Percentiles rank a stretch among this genome's conserved stretches.
Evolutionary conservation across 2,797 vertebrate species (phyloP).

Genomic region (Schizothorax lantsangensis): DNA sequence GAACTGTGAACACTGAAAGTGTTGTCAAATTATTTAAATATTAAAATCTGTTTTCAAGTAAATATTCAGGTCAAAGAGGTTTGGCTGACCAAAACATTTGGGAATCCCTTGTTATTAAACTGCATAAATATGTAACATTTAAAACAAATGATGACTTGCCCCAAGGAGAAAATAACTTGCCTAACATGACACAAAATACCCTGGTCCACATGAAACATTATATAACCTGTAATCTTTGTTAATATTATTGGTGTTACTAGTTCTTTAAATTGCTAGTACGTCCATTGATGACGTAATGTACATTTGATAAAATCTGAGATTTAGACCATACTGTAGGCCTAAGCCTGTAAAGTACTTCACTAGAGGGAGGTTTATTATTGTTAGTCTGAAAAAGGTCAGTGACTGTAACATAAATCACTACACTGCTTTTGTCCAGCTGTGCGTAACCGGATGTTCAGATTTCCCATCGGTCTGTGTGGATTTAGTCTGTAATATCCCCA

Average conservation of each 20-base stretch:
- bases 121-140: neutral
- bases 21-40: neutral
- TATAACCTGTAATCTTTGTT: constrained; percentile 8
- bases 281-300: neutral
- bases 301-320: neutral
- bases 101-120: neutral
- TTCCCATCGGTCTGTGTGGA: constrained; percentile 50
- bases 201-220: neutral
- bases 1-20: neutral
- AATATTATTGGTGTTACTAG: neutral
- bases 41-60: neutral
- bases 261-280: neutral
- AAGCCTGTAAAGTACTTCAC: constrained; percentile 4
- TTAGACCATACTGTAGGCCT: neutral
- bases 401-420: neutral
- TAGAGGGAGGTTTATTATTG: neutral
- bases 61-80: neutral
- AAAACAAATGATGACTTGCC: neutral
- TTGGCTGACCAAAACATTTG: neutral
- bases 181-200: neutral
- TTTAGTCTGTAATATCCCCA: constrained; percentile 40
- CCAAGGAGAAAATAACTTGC: neutral
- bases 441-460: constrained; percentile 14
- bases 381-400: neutral
- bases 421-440: neutral